Evolutionary conservation across 2,797 vertebrate species (phyloP), one percentile per base, ranked within the genome.

Genomic region (Tenualosa ilisha): DNA sequence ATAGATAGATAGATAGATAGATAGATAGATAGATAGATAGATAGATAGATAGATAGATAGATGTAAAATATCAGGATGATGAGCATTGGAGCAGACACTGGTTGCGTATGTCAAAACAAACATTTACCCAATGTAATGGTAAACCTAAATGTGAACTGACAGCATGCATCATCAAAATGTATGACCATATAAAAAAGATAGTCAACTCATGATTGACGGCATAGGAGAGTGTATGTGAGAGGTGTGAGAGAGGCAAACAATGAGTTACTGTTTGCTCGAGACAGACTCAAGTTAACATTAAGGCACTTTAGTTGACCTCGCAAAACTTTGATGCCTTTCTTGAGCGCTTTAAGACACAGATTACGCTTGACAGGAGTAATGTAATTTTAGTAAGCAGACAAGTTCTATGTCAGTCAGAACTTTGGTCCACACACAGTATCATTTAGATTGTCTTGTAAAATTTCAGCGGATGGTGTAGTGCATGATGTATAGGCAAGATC

Each of bases 41-140:
- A 37, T 15, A 84, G 26, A 85, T 72, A 79, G 84, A 40, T 68
- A 53, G 86, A 79, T 84, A 50, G 81, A 83, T 53, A 83, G 82
- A 83, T 53, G 31, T 31, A 31, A 3, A 20, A 20, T 56, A 56
- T 56, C 15, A 56, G 53, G 53, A 56, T 56, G 53, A 56, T 56
- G 53, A 17, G 20, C 17, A 56, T 56, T 20, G 15, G 5, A 56
- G 53, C 53, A 56, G 53, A 20, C 13, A 20, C 53, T 17, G 53
- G 17, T 56, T 56, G 53, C 53, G 31, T 17, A 54, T 24, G 59
- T 9, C 22, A 63, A 63, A 63, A 63, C 22, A 63, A 63, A 56
- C 54, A 56, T 56, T 63, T n/a, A 63, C 59, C 59, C 1, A 63
- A 6, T 24, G 7, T 63, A 24, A 63, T 24, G 8, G n/a, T 7